A percentile compares a stretch with the other conserved stretches of the same genome.
These are phyloP conservation scores for Lepisosteus oculatus DNA, from an alignment of 2,113 vertebrate species.

Conservation along the genomic window DNA sequence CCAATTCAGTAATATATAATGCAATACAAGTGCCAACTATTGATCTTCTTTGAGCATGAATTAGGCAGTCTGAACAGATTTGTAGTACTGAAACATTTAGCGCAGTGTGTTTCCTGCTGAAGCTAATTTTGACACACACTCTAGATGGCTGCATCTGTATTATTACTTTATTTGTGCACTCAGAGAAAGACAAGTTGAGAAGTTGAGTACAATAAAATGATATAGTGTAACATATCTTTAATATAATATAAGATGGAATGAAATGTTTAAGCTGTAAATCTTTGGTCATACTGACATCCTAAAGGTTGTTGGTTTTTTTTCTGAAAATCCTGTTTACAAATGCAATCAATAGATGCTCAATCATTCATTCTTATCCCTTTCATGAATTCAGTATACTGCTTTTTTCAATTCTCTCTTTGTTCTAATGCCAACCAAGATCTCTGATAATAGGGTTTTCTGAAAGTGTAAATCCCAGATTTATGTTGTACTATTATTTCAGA, in stretches of 20 bases:
- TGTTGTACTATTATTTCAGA: too few species aligned
- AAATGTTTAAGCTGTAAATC: slow-evolving; percentile 16
- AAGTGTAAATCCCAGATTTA: background rate
- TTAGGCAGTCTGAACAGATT: too few species aligned
- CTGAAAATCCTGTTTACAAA: slow-evolving; percentile 47
- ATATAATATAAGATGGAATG: slow-evolving; percentile 37
- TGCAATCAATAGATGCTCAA: slow-evolving; percentile 45
- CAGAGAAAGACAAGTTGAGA: slow-evolving; percentile 15
- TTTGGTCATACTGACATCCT: slow-evolving; percentile 33
- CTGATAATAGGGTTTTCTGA: slow-evolving; percentile 21
- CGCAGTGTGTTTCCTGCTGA: too few species aligned
- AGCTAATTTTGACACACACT: slow-evolving; percentile 27
- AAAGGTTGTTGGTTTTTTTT: slow-evolving; percentile 25
- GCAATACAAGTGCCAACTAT: too few species aligned
- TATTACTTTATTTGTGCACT: slow-evolving; percentile 21
- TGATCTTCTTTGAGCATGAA: too few species aligned
- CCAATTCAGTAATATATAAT: too few species aligned
- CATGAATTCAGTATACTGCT: slow-evolving; percentile 48
- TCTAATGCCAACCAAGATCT: slow-evolving; percentile 47
- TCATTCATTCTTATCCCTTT: slow-evolving; percentile 41
- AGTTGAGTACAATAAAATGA: background rate
- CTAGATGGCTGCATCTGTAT: slow-evolving; percentile 29
- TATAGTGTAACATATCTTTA: slow-evolving; percentile 18
- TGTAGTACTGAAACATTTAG: too few species aligned
- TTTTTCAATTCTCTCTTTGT: slow-evolving; percentile 19